phyloP scores from a whole-genome alignment of 2,797 vertebrate species.

The Falco concolor region DNA sequence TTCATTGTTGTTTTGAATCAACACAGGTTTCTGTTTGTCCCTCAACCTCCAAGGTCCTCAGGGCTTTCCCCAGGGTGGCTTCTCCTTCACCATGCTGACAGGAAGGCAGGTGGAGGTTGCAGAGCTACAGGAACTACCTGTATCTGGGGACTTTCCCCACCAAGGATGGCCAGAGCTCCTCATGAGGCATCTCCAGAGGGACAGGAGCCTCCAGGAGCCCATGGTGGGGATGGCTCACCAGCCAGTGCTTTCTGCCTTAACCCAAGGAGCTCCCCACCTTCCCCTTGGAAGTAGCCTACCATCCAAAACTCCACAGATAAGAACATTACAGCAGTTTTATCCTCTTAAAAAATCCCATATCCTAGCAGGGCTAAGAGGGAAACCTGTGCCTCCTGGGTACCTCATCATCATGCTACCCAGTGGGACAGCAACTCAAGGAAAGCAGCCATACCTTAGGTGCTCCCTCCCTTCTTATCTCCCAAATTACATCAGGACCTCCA shows the following conservation, averaged over 20 bases:
- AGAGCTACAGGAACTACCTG: not conserved
- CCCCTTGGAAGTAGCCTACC: not conserved
- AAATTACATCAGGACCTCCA: not conserved
- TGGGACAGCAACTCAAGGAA: not conserved
- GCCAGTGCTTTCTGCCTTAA: not conserved
- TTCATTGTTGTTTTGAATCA: not conserved
- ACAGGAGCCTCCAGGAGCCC: not conserved
- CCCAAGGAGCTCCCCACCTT: not conserved
- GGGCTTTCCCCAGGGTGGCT: not conserved
- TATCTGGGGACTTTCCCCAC: not conserved
- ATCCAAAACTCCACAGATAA: not conserved
- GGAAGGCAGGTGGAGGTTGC: not conserved
- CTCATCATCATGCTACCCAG: not conserved
- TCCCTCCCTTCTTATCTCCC: not conserved
- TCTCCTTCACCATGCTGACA: not conserved
- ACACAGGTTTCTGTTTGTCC: not conserved
- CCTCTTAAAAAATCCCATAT: not conserved
- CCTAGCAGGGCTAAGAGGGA: not conserved
- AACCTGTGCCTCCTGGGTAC: not conserved
- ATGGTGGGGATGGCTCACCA: not conserved
- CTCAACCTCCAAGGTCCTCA: not conserved
- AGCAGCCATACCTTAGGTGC: not conserved
- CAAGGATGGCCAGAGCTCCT: not conserved
- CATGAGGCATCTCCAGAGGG: not conserved
- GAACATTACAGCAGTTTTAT: not conserved